Evolutionary conservation across 2,888 invertebrate genomes (phyloP).

Genomic region (Taenaris catops): DNA sequence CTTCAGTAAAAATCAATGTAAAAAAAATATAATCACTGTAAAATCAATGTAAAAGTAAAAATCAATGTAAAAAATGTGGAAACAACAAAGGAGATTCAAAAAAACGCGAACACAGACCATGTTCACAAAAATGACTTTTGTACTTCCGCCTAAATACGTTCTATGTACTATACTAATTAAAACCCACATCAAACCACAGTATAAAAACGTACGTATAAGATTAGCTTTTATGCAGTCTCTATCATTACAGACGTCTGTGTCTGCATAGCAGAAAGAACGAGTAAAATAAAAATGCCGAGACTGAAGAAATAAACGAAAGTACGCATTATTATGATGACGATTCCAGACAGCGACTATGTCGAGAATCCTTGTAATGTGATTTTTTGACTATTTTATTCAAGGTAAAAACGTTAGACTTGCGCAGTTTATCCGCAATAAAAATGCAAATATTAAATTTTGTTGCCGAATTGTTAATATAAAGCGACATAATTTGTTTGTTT

Average conservation of each 20-base stretch:
- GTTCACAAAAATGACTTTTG: constrained; percentile 6
- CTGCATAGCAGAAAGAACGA: constrained; percentile 48
- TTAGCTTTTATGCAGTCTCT: constrained; percentile 13
- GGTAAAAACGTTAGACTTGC: too few species aligned
- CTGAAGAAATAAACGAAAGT: constrained; percentile 73
- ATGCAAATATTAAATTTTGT: too few species aligned
- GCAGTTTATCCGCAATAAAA: too few species aligned
- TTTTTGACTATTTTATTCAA: constrained; percentile 17
- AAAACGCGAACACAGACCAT: constrained; percentile 3
- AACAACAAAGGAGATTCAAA: constrained; percentile 3
- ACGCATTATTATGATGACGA: constrained; percentile 76
- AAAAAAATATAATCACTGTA: too few species aligned
- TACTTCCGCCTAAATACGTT: constrained; percentile 7
- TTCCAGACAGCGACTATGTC: constrained; percentile 40
- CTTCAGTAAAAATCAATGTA: too few species aligned
- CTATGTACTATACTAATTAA: constrained; percentile 10
- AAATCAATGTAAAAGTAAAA: too few species aligned
- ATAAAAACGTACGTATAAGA: constrained; percentile 1
- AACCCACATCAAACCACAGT: constrained; percentile 1
- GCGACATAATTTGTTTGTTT: too few species aligned
- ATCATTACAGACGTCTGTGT: constrained; percentile 23
- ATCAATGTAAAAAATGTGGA: neutral
- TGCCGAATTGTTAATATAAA: too few species aligned
- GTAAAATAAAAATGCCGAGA: constrained; percentile 66
- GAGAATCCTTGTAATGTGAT: constrained; percentile 20